These are phyloP conservation scores for Nemurella pictetii DNA, from an alignment of 2,888 invertebrate species.

Conservation along the genomic window DNA sequence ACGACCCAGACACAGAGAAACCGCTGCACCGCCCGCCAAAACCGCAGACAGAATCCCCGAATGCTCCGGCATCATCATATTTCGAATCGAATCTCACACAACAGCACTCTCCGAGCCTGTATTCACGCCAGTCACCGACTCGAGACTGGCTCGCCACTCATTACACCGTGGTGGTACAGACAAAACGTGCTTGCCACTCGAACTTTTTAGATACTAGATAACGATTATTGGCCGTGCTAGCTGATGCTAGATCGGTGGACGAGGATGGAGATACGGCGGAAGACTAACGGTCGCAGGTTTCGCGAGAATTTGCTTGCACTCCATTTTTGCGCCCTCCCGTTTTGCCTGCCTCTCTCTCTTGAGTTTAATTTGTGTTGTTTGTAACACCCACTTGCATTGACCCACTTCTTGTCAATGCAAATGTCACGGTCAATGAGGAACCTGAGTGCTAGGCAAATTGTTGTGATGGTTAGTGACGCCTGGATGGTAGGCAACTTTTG, in stretches of 20 bases:
- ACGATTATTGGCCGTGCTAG: not conserved
- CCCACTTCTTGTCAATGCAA: not conserved
- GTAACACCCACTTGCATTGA: not conserved
- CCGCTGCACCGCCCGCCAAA: constrained; percentile 28
- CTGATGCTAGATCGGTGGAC: too few relatives aligned
- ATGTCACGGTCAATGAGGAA: not conserved
- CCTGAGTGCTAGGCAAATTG: too few relatives aligned
- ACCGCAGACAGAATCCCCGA: constrained; percentile 4
- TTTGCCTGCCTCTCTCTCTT: not conserved
- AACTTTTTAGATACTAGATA: not conserved
- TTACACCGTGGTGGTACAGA: too few relatives aligned
- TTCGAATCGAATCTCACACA: not conserved
- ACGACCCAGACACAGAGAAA: constrained; percentile 34
- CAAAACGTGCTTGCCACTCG: not conserved
- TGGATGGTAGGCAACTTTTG: too few relatives aligned
- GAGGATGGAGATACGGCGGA: not conserved
- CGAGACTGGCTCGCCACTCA: not conserved
- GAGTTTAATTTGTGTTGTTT: not conserved
- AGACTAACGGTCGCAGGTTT: not conserved
- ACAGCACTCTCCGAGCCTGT: too few relatives aligned
- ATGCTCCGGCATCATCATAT: constrained; percentile 7
- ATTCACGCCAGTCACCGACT: not conserved
- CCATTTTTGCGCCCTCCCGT: too few relatives aligned
- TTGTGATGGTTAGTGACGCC: too few relatives aligned
- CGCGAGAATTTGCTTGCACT: not conserved